Evolutionary conservation across 2,888 invertebrate species (phyloP), one percentile per base, ranked within the genome.

Genomic region (Scaptomyza parva): DNA sequence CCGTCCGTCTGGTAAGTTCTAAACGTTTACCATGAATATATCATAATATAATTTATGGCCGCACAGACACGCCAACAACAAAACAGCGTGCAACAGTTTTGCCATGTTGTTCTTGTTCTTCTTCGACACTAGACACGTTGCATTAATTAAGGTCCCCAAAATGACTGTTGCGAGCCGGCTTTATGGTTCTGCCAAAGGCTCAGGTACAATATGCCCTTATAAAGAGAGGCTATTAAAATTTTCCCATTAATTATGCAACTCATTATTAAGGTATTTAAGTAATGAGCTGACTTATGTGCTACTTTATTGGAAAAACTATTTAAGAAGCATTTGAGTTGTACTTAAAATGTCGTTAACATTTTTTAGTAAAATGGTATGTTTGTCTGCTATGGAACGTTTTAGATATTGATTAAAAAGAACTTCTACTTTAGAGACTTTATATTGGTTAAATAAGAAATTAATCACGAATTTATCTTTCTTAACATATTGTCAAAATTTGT

Each of bases 1-100:
- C 35, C 50, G 24, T 39, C 51, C 64, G 70, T 74, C 70, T 80
- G 64, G 68, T 41, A 48, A 58, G 62, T 63, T 52, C 50, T 57
- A 78, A 85, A 73, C 76, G 86, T 55, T 86, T 76, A 59, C 64
- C 76, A 83, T 80, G 78, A 83, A 86, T 86, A 74, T 86, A 69
- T 83, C 76, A 79, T 69, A 70, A 71, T 63, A 60, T 71, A 70
- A 81, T 84, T 84, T 81, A 86, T 81, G 77, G 65, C 58, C 61
- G 48, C 60, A 47, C 50, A 62, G 65, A 76, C 73, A 73, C 50
- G 67, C 43, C 57, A 70, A 24, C 51, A 37, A 47, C 54, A 58
- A 45, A 45, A 22, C 24, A 24, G 39, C 57, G 54, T 68, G 68
- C 59, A 72, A 63, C 52, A 64, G 60, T 67, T 67, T 58, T 70